Percentiles rank a stretch among this genome's conserved stretches.
phyloP scores from a whole-genome alignment of 1,140 invertebrate genomes.

The Trypoxylus dichotomus region DNA sequence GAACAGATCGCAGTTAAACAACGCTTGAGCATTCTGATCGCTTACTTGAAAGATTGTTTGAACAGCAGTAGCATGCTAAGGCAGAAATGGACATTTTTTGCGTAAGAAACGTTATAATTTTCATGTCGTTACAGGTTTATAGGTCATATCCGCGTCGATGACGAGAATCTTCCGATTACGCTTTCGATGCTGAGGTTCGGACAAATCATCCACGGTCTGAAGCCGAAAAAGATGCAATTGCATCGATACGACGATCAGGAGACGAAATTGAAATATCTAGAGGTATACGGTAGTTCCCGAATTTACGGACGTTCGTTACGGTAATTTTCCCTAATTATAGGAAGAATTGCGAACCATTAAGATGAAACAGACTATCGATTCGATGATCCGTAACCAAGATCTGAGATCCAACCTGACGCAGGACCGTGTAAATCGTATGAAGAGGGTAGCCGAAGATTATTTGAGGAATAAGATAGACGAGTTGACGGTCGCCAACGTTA shows the following conservation, averaged over 20 bases:
- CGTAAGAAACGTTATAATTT: background rate
- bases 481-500: constrained; percentile 40
- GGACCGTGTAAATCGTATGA: constrained; percentile 39
- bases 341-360: constrained; percentile 34
- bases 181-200: constrained; percentile 45
- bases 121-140: constrained; percentile 38
- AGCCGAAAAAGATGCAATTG: constrained; percentile 34
- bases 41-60: constrained; percentile 44
- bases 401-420: constrained; percentile 37
- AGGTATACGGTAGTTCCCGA: constrained; percentile 31
- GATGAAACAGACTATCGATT: constrained; percentile 41
- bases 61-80: constrained; percentile 40
- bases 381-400: constrained; percentile 42
- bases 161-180: constrained; percentile 37
- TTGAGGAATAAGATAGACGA: constrained; percentile 38
- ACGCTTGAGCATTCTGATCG: constrained; percentile 43
- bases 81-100: constrained; percentile 26
- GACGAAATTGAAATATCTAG: constrained; percentile 35
- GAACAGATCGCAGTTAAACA: constrained; percentile 41
- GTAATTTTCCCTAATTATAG: constrained; percentile 30
- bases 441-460: constrained; percentile 40
- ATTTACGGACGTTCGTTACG: background rate
- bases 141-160: constrained; percentile 41
- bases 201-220: constrained; percentile 39
- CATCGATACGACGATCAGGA: constrained; percentile 32